These are phyloP conservation scores for Heliocidaris tuberculata DNA, from an alignment of 35 echinoderm and acorn worm species.

Conservation along the genomic window DNA sequence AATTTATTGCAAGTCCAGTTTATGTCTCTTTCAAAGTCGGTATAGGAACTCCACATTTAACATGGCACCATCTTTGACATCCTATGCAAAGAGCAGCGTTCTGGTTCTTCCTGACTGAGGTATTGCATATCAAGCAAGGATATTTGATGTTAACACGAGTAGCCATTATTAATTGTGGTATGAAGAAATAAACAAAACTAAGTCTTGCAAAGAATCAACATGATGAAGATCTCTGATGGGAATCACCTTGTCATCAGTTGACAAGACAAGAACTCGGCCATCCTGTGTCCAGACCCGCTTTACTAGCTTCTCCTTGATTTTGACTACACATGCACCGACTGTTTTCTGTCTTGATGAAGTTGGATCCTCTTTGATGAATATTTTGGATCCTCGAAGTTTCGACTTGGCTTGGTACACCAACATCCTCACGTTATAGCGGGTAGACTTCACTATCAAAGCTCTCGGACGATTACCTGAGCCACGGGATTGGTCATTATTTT, in stretches of 20 bases:
- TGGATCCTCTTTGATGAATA: constrained; percentile 28
- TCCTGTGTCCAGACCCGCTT: constrained; percentile 23
- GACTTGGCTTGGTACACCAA: neutral
- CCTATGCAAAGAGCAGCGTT: constrained; percentile 15
- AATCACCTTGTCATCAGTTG: neutral
- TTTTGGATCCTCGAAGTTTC: neutral
- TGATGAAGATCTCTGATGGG: neutral
- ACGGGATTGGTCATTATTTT: neutral
- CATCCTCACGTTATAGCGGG: neutral
- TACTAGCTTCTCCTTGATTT: neutral
- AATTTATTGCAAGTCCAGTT: constrained; percentile 36
- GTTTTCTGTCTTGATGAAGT: neutral
- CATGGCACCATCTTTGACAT: neutral
- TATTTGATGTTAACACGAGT: constrained; percentile 9
- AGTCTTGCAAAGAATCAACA: constrained; percentile 11
- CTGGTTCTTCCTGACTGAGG: constrained; percentile 28
- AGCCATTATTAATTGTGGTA: neutral
- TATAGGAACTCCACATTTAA: constrained; percentile 24
- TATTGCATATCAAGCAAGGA: constrained; percentile 20
- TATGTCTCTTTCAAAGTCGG: neutral
- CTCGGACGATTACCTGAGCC: neutral
- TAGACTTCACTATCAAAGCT: constrained; percentile 13
- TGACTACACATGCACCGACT: neutral
- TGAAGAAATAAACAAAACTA: neutral
- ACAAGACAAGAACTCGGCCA: neutral